A percentile compares a stretch with the other conserved stretches of the same genome.
phyloP scores from a whole-genome alignment of 1,140 invertebrate genomes.

The Yoshiicerus persimilis region DNA sequence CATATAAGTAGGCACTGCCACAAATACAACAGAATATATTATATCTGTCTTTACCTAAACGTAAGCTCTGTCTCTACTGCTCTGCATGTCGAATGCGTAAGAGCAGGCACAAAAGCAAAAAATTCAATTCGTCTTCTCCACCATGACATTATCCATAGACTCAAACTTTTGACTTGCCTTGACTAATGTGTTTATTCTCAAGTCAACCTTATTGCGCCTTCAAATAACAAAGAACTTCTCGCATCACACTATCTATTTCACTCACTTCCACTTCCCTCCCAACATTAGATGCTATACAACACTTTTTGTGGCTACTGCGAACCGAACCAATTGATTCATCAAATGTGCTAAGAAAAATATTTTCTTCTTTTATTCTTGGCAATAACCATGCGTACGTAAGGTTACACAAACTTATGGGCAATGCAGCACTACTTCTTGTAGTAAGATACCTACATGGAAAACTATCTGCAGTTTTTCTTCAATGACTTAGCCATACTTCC shows the following conservation, averaged over 20 bases:
- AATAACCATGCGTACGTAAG: neutral
- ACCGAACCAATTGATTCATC: neutral
- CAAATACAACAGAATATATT: neutral
- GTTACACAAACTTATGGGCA: no score
- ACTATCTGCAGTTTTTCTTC: no score
- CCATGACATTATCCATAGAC: conserved; percentile 1
- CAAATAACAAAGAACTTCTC: conserved; percentile 13
- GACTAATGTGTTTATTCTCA: conserved; percentile 18
- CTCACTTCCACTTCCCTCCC: neutral
- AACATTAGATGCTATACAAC: neutral
- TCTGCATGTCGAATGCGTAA: neutral
- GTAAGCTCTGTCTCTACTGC: neutral
- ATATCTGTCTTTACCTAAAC: neutral
- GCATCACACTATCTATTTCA: neutral
- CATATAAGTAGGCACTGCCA: neutral
- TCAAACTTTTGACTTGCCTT: conserved; percentile 14
- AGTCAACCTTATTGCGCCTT: conserved; percentile 3
- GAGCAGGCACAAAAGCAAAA: neutral
- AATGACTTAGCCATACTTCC: no score
- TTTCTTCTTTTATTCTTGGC: neutral
- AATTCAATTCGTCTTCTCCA: neutral
- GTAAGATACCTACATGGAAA: no score
- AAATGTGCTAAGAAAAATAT: neutral
- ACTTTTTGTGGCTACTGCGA: neutral
- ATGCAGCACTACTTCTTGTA: no score